Conservation (phyloP, 2,888 invertebrate species). For the Dorcus parallelipipedus region DNA sequence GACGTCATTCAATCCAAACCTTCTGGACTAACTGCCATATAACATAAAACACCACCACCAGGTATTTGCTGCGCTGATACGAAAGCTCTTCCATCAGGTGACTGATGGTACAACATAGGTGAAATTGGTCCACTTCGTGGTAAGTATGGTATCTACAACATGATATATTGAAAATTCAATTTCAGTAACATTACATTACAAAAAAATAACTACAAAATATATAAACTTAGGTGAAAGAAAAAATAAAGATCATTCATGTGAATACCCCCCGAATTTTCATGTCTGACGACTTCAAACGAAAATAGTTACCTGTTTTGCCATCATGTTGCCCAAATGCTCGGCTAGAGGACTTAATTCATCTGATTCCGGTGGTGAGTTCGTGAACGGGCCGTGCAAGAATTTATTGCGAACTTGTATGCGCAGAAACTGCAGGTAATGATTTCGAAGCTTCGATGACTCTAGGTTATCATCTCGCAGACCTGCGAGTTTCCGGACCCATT, state of each 20-base stretch:
- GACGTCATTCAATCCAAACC: constrained; percentile 28
- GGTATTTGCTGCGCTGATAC: constrained; percentile 53
- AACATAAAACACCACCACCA: constrained; percentile 54
- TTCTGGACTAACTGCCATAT: constrained; percentile 56
- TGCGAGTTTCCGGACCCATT: constrained; percentile 53
- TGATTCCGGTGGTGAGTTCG: constrained; percentile 47
- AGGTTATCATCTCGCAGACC: constrained; percentile 48
- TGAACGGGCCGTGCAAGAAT: constrained; percentile 51
- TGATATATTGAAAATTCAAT: neutral
- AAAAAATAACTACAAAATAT: too few species aligned
- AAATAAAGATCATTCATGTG: too few species aligned
- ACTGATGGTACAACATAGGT: constrained; percentile 52
- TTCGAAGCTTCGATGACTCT: constrained; percentile 49
- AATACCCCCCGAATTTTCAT: too few species aligned
- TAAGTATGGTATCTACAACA: constrained; percentile 45
- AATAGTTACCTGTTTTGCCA: constrained; percentile 36
- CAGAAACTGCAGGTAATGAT: constrained; percentile 54
- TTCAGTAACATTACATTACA: too few species aligned
- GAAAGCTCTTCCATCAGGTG: constrained; percentile 55
- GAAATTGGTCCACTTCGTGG: constrained; percentile 54
- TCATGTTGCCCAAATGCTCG: constrained; percentile 50
- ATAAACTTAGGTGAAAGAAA: too few species aligned
- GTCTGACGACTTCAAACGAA: neutral
- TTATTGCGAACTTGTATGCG: constrained; percentile 52
- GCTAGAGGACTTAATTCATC: constrained; percentile 46